Evolutionary conservation across 2,888 invertebrate species (phyloP), one percentile per base, ranked within the genome.

Genomic region (Macroteleia sp.): DNA sequence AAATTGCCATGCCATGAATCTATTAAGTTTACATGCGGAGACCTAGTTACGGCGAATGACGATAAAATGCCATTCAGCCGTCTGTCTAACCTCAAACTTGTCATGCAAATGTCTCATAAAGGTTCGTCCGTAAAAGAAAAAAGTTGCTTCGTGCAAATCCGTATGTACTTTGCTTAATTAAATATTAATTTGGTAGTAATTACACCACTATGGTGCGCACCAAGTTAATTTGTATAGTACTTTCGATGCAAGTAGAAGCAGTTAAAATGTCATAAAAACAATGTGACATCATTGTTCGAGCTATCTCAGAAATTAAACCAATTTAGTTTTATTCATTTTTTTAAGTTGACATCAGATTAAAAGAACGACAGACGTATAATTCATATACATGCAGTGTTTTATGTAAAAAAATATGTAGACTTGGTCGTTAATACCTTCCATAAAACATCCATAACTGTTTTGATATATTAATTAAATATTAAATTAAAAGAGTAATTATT

Each of bases 1-100:
- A 50, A 69, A 69, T 57, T 69, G 57, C 57, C 1, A 6, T 6
- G 19, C 57, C 14, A 41, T 56, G 57, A 57, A 69, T 69, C 57
- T 41, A 69, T 69, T 69, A 69, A 19, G 20, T 39, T 57, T 41
- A n/a, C n/a, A n/a, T 50, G 36, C 48, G 42, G 36, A 30, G 28
- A 66, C 41, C 48, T 16, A 3, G 1, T 20, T 10, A n/a, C n/a
- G n/a, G 6, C 36, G 25, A 14, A 10, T 25, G 25, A 69, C 48
- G 57, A 48, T 57, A 69, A 57, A 69, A 57, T 50, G 50, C 22
- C 67, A 46, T 8, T 30, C 19, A 22, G 2, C 5, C 10, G 14
- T 34, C 59, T 9, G 25, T 20, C 32, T 34, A 54, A 46, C 46
- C 36, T 67, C 30, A 34, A 62, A 50, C 22, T 67, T 56, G 34